Evolutionary conservation across 2,113 vertebrate species (phyloP).

Genomic region (Chaetodon auriga): DNA sequence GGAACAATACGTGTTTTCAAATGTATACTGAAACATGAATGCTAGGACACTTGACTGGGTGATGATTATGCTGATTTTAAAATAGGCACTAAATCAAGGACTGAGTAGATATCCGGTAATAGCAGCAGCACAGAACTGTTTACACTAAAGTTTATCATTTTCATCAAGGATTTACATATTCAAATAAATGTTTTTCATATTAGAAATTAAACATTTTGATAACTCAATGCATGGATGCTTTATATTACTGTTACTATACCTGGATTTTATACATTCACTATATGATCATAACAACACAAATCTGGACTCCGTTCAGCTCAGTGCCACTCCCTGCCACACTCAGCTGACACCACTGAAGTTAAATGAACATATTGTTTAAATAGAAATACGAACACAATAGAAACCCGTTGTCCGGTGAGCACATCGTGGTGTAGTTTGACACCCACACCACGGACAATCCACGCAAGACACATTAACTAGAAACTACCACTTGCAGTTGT

Average conservation of each 20-base stretch:
- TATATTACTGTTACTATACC: no score
- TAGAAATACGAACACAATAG: background rate
- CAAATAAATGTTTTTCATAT: background rate
- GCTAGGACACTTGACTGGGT: no score
- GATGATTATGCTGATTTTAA: no score
- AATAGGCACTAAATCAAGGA: no score
- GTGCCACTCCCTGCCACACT: background rate
- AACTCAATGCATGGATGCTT: background rate
- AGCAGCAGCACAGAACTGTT: no score
- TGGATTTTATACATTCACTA: no score
- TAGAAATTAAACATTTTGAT: background rate
- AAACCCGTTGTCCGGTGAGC: background rate
- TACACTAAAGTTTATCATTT: no score
- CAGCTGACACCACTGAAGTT: background rate
- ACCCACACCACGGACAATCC: background rate
- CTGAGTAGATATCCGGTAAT: no score
- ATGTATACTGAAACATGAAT: no score
- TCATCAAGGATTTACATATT: background rate
- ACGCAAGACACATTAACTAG: background rate
- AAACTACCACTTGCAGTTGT: slow-evolving; percentile 16
- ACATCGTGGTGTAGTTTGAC: background rate
- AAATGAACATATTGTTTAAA: background rate
- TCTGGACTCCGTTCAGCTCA: background rate
- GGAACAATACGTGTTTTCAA: no score
- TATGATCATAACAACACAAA: background rate